Evolutionary conservation across 2,113 vertebrate genomes (phyloP).

Genomic region (Microcebus lehilahytsara): DNA sequence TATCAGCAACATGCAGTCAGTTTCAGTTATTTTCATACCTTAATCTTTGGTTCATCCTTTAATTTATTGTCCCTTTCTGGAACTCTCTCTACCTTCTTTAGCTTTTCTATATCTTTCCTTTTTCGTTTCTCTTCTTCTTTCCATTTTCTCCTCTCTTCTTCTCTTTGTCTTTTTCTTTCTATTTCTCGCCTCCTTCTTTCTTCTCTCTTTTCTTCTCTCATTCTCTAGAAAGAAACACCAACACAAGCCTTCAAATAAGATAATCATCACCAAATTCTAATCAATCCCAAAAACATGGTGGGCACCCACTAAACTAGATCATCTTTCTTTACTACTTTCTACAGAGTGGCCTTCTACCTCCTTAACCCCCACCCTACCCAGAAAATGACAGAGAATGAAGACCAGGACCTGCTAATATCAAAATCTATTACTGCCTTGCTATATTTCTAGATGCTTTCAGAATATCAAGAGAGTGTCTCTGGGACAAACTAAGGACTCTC

Average conservation of each 20-base stretch:
- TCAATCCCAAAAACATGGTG: neutral
- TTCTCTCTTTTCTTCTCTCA: conserved; percentile 98
- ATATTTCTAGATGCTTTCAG: neutral
- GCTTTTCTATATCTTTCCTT: conserved; percentile 96
- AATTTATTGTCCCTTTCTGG: conserved; percentile 89
- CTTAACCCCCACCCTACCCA: neutral
- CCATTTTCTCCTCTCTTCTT: conserved; percentile 98
- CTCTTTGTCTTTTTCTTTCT: conserved; percentile 95
- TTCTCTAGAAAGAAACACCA: conserved; percentile 85
- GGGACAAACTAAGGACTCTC: conserved; percentile 21
- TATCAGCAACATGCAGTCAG: conserved; percentile 34
- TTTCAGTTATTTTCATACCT: conserved; percentile 84
- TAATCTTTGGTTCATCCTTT: conserved; percentile 99
- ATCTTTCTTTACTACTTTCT: conserved; percentile 42
- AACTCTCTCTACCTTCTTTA: conserved; percentile 91
- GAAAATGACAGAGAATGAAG: conserved; percentile 25
- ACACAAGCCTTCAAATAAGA: conserved; percentile 46
- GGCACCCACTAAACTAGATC: neutral
- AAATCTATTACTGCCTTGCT: neutral
- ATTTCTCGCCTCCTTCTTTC: conserved; percentile 95
- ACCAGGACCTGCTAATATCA: neutral
- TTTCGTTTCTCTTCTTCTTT: conserved; percentile 96
- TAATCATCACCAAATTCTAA: neutral
- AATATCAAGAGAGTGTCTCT: neutral
- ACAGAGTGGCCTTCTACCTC: neutral